phyloP scores from a whole-genome alignment of 1,140 invertebrate species.

The Procambarus virginalis region DNA sequence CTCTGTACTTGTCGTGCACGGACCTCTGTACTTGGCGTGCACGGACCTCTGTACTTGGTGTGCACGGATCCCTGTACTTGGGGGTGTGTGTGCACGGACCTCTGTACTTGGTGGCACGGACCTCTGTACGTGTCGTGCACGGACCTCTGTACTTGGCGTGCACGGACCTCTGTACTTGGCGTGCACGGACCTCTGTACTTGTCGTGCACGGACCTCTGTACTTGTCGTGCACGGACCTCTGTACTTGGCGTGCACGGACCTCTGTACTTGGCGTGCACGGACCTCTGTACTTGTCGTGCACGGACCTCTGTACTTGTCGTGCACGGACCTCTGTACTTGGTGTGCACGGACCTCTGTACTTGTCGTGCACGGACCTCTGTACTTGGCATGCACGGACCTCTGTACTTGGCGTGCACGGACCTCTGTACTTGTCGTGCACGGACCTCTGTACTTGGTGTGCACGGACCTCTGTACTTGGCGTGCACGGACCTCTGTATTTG shows the following conservation, averaged over 20 bases:
- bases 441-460: not conserved
- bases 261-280: not conserved
- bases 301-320: no score
- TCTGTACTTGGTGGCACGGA: not conserved
- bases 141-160: not conserved
- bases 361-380: not conserved
- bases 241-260: not conserved
- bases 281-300: not conserved
- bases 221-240: not conserved
- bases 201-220: not conserved
- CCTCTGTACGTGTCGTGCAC: not conserved
- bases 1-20: not conserved
- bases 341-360: not conserved
- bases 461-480: no score
- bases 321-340: no score
- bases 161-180: not conserved
- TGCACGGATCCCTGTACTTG: not conserved
- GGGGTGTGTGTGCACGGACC: no score
- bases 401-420: not conserved
- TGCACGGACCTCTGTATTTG: not conserved
- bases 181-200: not conserved
- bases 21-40: not conserved
- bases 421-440: not conserved
- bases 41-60: not conserved
- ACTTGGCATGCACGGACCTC: not conserved